Conservation (phyloP, 2,797 vertebrate genomes). For the Bryconaethiops microstoma region DNA sequence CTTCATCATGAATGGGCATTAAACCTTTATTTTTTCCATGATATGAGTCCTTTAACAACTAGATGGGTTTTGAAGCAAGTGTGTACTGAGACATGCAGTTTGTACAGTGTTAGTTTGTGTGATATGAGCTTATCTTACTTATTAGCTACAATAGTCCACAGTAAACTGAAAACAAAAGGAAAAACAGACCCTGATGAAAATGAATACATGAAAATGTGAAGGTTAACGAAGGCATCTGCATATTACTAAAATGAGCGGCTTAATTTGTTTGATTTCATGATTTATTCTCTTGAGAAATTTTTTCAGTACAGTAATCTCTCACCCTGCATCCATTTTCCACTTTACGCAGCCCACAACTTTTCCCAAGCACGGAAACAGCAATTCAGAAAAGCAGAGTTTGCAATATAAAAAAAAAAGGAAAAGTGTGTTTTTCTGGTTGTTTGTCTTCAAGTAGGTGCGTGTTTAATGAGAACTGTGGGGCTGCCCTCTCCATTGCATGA, state of each 20-base stretch:
- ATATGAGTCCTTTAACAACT: background rate
- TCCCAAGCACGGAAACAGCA: background rate
- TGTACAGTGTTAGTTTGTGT: background rate
- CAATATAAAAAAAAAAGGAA: constrained; percentile 22
- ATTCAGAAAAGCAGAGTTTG: constrained; percentile 21
- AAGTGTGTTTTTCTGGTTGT: constrained; percentile 19
- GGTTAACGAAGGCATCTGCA: background rate
- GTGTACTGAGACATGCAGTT: background rate
- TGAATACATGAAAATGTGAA: background rate
- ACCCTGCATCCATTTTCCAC: constrained; percentile 2
- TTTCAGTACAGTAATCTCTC: background rate
- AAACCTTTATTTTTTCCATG: too few species aligned
- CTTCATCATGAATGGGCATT: too few species aligned
- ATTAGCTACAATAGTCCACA: background rate
- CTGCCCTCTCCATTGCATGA: constrained; percentile 28
- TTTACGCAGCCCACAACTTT: constrained; percentile 5
- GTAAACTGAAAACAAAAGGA: background rate
- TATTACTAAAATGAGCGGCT: background rate
- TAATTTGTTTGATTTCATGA: background rate
- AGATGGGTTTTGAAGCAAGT: background rate
- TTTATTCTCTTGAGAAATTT: background rate
- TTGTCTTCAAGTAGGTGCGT: constrained; percentile 36
- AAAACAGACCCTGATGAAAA: background rate
- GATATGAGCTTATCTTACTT: too few species aligned
- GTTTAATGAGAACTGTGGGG: constrained; percentile 35